Percentiles rank a stretch among this genome's conserved stretches.
Conservation (phyloP, 2,888 invertebrate species). For the Dione juno region DNA sequence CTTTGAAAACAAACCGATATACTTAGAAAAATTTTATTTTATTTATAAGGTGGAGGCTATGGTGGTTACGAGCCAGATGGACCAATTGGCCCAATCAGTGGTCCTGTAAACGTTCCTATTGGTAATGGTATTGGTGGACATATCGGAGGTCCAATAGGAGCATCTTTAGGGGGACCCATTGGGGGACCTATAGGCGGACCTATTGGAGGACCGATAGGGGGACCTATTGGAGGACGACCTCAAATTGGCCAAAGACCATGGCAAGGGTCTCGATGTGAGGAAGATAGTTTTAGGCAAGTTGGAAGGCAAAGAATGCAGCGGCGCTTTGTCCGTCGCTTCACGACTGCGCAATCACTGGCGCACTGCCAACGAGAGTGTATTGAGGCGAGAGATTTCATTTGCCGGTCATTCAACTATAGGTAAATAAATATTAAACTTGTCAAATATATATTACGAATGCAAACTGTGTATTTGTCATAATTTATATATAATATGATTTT, state of each 20-base stretch:
- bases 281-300: constrained; percentile 92
- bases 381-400: constrained; percentile 91
- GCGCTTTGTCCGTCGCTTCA: constrained; percentile 89
- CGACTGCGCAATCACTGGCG: constrained; percentile 88
- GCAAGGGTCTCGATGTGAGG: constrained; percentile 88
- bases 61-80: constrained; percentile 75
- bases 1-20: no score
- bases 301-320: constrained; percentile 91
- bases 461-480: background rate
- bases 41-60: constrained; percentile 52
- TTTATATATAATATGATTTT: no score
- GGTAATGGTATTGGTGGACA: constrained; percentile 49
- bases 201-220: constrained; percentile 67
- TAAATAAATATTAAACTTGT: constrained; percentile 54
- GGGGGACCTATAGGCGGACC: constrained; percentile 63
- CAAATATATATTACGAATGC: background rate
- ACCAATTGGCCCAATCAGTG: constrained; percentile 63
- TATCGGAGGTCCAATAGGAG: constrained; percentile 22
- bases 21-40: no score
- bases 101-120: constrained; percentile 53
- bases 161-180: constrained; percentile 64
- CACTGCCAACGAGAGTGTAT: constrained; percentile 94
- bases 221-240: constrained; percentile 62
- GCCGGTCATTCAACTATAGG: constrained; percentile 94
- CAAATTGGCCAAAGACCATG: constrained; percentile 68